These are phyloP conservation scores for Calyptomena viridis DNA, from an alignment of 2,113 vertebrate species.

Conservation along the genomic window DNA sequence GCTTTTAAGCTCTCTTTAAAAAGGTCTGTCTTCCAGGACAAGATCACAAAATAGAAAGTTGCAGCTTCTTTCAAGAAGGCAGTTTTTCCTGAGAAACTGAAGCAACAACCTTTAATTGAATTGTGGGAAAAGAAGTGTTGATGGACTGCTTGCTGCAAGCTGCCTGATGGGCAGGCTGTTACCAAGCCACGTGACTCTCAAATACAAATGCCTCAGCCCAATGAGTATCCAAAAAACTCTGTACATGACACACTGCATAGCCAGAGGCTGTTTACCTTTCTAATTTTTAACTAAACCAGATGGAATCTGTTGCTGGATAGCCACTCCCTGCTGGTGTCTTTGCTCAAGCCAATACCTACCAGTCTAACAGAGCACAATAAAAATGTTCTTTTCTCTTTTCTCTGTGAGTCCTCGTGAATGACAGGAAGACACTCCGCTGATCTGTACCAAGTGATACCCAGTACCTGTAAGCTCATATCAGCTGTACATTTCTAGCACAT, in stretches of 20 bases:
- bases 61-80: neutral
- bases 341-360: neutral
- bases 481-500: accelerated
- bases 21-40: neutral
- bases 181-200: conserved; percentile 8
- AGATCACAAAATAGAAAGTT: neutral
- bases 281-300: conserved; percentile 44
- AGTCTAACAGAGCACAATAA: neutral
- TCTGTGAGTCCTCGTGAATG: neutral
- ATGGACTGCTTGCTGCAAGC: neutral
- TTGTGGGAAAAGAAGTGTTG: neutral
- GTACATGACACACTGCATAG: neutral
- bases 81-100: neutral
- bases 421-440: neutral
- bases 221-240: conserved; percentile 11
- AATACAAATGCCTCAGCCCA: neutral
- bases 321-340: neutral
- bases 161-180: conserved; percentile 24
- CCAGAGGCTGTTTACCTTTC: conserved; percentile 40
- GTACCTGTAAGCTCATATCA: neutral
- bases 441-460: neutral
- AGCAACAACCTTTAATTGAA: conserved; percentile 26
- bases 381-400: neutral
- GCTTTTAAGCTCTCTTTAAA: neutral
- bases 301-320: conserved; percentile 15